Evolutionary conservation across 2,888 invertebrate genomes (phyloP), one percentile per base, ranked within the genome.

Genomic region (Cerceris rybyensis): DNA sequence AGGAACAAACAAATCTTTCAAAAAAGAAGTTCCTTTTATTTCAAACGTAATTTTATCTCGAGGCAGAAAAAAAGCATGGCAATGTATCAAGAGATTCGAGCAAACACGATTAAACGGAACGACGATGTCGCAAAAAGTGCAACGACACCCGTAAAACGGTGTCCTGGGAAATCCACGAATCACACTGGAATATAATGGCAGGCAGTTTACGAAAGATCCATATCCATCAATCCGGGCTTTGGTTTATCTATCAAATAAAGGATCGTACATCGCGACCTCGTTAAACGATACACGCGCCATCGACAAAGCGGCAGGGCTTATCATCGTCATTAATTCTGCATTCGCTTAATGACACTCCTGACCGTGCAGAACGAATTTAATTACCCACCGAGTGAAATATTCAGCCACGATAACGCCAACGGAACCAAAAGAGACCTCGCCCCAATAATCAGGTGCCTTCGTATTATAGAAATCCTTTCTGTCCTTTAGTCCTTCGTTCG

Each of bases 351-450:
- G 63, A 79, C 70, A 67, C 43, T 17, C 2, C 13, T 17, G 8
- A 50, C 64, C 7, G 55, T n/a, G 54, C 54, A 17, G 50, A 58
- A 79, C 63, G 50, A 73, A 80, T 80, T 70, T 66, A 80, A 80
- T 80, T 79, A 73, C 55, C 50, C 59, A 14, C 13, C 11, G 57
- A 65, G 52, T 69, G 65, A 72, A 68, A 78, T 67, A 71, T 43
- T 63, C 59, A 52, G 5, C 49, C 13, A n/a, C 49, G 52, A 64
- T 67, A 63, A 54, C 52, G 59, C 0, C 4, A 28, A 11, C 42
- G 49, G 14, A 57, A 11, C 49, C 52, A 43, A 54, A 68, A 43
- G 49, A 63, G 49, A 28, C 13, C 46, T 49, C 63, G 17, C 42
- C 64, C 59, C 55, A 64, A 50, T 54, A 43, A n/a, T 70, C 43